phyloP scores from a whole-genome alignment of 1,140 invertebrate species.

The Sarcophaga bullata region DNA sequence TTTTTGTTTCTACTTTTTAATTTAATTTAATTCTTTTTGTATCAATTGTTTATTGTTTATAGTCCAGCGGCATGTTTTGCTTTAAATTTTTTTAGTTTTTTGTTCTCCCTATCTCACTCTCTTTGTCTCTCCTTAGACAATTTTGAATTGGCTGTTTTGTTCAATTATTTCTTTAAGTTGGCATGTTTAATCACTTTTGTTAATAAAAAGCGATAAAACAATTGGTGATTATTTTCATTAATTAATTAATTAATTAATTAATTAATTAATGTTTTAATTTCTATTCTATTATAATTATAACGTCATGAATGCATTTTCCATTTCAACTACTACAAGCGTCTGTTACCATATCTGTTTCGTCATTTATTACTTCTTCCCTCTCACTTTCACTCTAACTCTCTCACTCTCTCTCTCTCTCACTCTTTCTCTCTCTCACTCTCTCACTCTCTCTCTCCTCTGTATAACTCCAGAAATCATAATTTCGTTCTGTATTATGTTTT shows the following conservation, averaged over 20 bases:
- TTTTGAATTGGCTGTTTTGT: not conserved
- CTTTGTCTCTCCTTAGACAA: too few relatives aligned
- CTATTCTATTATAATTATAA: not conserved
- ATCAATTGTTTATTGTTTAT: not conserved
- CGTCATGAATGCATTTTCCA: not conserved
- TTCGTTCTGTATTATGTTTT: too few relatives aligned
- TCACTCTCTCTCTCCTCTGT: not conserved
- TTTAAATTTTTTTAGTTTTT: not conserved
- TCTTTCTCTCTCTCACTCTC: not conserved
- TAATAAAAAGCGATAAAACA: not conserved
- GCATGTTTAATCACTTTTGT: not conserved
- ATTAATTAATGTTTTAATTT: not conserved
- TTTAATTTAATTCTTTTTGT: not conserved
- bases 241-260: too few relatives aligned
- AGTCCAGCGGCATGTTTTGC: not conserved
- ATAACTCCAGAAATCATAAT: not conserved
- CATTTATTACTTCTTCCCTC: not conserved
- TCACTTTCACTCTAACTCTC: not conserved
- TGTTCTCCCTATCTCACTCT: not conserved
- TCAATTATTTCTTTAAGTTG: not conserved
- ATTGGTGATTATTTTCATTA: not conserved
- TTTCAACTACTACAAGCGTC: not conserved
- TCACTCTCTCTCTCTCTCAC: not conserved
- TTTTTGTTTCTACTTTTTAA: not conserved
- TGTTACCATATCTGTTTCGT: conserved; percentile 22